Conservation (phyloP, 92 coral and sea anemone species). For the Epizoanthus ramosus region DNA sequence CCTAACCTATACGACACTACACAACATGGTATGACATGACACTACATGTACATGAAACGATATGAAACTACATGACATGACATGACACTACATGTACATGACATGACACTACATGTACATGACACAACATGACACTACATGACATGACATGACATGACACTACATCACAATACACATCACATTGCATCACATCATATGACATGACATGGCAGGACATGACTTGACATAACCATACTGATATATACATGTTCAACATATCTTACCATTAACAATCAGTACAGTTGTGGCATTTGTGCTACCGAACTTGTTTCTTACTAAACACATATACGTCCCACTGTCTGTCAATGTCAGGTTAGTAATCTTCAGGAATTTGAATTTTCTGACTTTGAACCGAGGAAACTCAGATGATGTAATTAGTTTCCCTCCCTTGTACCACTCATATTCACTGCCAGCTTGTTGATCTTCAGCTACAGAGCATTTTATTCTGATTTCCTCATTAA, state of each 20-base stretch:
- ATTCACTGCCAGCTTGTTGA: not conserved
- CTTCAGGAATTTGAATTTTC: slow-evolving; percentile 3
- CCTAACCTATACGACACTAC: no score
- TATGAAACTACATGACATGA: not conserved
- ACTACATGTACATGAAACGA: no score
- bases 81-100: not conserved
- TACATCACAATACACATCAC: no score
- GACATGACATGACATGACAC: no score
- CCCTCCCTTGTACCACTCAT: slow-evolving; percentile 13
- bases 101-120: no score
- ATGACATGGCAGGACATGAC: no score
- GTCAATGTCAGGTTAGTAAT: not conserved
- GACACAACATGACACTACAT: no score
- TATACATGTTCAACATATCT: not conserved
- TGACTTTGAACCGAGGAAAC: slow-evolving; percentile 36
- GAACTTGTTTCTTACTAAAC: slow-evolving; percentile 12
- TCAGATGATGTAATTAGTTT: not conserved
- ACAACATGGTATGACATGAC: no score
- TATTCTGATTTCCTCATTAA: not conserved
- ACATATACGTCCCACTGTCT: slow-evolving; percentile 27
- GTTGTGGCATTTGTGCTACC: slow-evolving; percentile 40
- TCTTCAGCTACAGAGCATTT: not conserved
- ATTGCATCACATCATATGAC: no score
- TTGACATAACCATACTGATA: no score
- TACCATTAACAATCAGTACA: slow-evolving; percentile 27